Conservation (phyloP, 53 echinoderm and acorn worm species). For the Astropecten irregularis region DNA sequence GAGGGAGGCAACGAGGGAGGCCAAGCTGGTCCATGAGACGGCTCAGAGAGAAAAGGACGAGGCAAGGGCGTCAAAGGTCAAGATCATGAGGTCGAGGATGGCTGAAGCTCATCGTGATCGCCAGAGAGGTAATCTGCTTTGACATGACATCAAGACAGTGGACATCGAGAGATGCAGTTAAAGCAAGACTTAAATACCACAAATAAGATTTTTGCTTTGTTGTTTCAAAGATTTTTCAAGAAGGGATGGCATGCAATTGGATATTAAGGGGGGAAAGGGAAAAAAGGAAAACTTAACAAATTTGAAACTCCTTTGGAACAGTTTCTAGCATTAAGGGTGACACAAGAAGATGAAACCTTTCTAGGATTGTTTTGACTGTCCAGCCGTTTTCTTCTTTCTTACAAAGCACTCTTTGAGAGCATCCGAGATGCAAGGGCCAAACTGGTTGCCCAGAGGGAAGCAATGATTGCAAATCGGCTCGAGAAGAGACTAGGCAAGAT, state of each 20-base stretch:
- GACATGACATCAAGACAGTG: no score
- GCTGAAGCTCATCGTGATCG: constrained; percentile 15
- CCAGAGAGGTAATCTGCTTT: constrained; percentile 4
- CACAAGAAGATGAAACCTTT: no score
- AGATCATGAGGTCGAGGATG: constrained; percentile 31
- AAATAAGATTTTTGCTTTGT: no score
- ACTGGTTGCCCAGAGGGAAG: constrained; percentile 40
- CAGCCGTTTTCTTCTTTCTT: background rate
- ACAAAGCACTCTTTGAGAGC: constrained; percentile 25
- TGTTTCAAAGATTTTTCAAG: no score
- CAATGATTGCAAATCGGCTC: constrained; percentile 28
- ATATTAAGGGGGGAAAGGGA: no score
- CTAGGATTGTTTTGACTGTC: no score
- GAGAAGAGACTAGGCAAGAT: constrained; percentile 37
- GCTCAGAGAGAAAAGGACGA: background rate
- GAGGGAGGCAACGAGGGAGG: background rate
- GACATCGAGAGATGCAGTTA: no score
- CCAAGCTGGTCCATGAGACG: background rate
- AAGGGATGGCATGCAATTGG: no score
- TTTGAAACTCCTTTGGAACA: no score
- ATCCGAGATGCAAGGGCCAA: constrained; percentile 27
- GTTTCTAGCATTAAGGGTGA: no score
- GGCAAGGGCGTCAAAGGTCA: constrained; percentile 16
- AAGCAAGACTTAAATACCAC: no score
- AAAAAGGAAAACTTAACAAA: no score